A percentile compares a stretch with the other conserved stretches of the same genome.
These are phyloP conservation scores for Suncus etruscus DNA, from an alignment of 2,113 vertebrate species.

Conservation along the genomic window DNA sequence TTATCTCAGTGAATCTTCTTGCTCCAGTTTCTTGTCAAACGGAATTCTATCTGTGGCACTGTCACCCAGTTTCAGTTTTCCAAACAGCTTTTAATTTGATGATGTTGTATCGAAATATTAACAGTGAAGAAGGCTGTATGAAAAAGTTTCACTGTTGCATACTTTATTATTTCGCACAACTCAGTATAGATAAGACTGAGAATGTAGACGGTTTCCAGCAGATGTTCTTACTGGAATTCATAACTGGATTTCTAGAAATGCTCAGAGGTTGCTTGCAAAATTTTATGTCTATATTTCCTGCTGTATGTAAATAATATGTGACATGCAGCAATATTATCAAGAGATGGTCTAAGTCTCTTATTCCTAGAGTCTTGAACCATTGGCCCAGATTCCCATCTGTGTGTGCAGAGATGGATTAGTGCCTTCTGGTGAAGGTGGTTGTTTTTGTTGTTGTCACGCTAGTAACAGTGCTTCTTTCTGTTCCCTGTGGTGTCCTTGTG, in stretches of 20 bases:
- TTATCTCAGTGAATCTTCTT: slow-evolving; percentile 19
- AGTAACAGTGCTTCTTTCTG: no score
- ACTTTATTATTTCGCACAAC: slow-evolving; percentile 10
- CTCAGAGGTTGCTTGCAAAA: background rate
- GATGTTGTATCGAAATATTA: slow-evolving; percentile 26
- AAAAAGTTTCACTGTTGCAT: background rate
- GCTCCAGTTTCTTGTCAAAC: slow-evolving; percentile 43
- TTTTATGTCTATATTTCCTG: background rate
- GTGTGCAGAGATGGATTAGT: background rate
- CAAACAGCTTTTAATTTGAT: background rate
- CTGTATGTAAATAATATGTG: background rate
- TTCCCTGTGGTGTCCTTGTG: background rate
- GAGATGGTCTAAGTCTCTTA: background rate
- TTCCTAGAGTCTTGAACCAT: background rate
- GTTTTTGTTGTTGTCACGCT: background rate
- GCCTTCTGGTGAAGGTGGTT: background rate
- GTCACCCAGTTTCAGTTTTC: background rate
- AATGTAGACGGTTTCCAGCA: slow-evolving; percentile 10
- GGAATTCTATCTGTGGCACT: background rate
- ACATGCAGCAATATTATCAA: background rate
- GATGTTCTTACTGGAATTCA: background rate
- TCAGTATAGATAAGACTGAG: background rate
- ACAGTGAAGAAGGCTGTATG: slow-evolving; percentile 40
- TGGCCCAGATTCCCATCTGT: slow-evolving; percentile 20
- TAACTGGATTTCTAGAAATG: background rate